phyloP scores from a whole-genome alignment of 2,888 invertebrate genomes.

The Helleia helle region DNA sequence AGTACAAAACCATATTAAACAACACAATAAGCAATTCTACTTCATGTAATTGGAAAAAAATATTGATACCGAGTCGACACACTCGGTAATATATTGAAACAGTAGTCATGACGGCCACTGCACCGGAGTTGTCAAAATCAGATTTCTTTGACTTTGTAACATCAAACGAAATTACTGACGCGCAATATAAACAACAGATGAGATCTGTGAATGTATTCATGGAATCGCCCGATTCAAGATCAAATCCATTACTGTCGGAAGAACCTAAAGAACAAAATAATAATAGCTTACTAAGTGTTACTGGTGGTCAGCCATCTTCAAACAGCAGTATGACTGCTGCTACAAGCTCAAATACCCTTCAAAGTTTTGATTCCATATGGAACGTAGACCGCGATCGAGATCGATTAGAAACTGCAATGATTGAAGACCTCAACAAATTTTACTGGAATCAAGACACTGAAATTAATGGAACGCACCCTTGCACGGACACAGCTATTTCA shows the following conservation, averaged over 20 bases:
- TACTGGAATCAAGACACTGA: slow-evolving; percentile 83
- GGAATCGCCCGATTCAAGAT: slow-evolving; percentile 71
- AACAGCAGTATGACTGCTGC: slow-evolving; percentile 42
- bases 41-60: slow-evolving; percentile 41
- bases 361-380: slow-evolving; percentile 77
- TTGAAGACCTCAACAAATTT: slow-evolving; percentile 89
- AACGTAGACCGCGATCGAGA: slow-evolving; percentile 83
- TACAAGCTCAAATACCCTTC: slow-evolving; percentile 61
- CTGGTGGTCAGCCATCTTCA: slow-evolving; percentile 37
- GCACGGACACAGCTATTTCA: slow-evolving; percentile 63
- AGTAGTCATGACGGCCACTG: slow-evolving; percentile 91
- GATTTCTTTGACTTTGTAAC: slow-evolving; percentile 93
- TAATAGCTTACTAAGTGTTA: slow-evolving; percentile 68
- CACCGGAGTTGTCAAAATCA: slow-evolving; percentile 89
- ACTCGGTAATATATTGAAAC: slow-evolving; percentile 62
- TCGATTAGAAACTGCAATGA: slow-evolving; percentile 80
- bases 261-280: slow-evolving; percentile 76
- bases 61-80: slow-evolving; percentile 37
- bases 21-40: slow-evolving; percentile 22
- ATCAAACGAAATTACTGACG: slow-evolving; percentile 83
- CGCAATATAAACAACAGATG: slow-evolving; percentile 80
- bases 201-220: slow-evolving; percentile 79
- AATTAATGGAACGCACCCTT: slow-evolving; percentile 65
- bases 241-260: slow-evolving; percentile 63
- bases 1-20: slow-evolving; percentile 58